Base-by-base conservation (phyloP, 2,113 vertebrate species). In the Cisticola juncidis region DNA sequence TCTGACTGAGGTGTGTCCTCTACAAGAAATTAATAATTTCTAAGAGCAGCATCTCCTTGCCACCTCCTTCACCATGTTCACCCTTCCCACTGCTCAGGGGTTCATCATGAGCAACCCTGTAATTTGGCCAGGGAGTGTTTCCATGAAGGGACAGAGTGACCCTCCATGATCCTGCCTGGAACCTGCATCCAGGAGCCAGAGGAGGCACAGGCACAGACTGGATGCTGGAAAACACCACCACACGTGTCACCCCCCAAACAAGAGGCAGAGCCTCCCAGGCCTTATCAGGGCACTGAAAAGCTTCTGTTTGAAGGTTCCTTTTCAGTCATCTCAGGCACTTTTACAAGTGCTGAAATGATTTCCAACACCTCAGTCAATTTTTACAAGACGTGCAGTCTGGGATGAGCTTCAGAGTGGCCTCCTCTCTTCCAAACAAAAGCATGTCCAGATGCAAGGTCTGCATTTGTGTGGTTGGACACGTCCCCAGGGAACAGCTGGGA, bases 151-250 rank as follows among this genome's bases (percentile, higher is more conserved):
- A 54, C 53, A 83, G 72, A 36, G 21, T 38, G 44, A 28, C 28
- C 45, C 53, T 50, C 24, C 58, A 6, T 3, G 38, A 33, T 9
- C 6, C 42, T 33, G 35, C 12, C 51, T 57, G 42, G 36, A 68
- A 17, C 25, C 11, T 3, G 3, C 48, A 4, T 0, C 24, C 14
- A 58, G 58, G 54, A 81, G 50, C 54, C 31, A 19, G 38, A 38
- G 70, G 33, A 36, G 42, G 61, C 8, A 38, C 44, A 28, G 0
- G 2, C 48, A 35, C 0, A 5, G 56, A 22, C 18, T 6, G n/a
- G n/a, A 22, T 2, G 38, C 69, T 58, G 84, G 48, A 23, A 53
- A 84, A 47, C 44, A 45, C 24, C 3, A 1, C 26, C 64, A 25
- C 28, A 53, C 0, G 0, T 9, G 19, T 13, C 80, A 7, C 18